Percentiles rank a stretch among this genome's conserved stretches.
These are phyloP conservation scores for Hypercompe scribonia DNA, from an alignment of 2,888 invertebrate genomes.

Conservation along the genomic window DNA sequence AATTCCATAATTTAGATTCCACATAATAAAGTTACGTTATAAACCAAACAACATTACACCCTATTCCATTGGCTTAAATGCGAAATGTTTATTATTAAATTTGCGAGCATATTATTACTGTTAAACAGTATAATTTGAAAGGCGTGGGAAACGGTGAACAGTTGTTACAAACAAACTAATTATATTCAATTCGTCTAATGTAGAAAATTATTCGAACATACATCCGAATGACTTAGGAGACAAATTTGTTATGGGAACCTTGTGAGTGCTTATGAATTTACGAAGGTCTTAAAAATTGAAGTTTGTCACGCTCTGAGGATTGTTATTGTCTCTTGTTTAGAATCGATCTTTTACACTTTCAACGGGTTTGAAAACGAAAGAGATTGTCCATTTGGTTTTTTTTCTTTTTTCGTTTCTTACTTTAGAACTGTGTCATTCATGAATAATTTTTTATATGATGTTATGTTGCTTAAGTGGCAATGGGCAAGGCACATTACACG, in stretches of 20 bases:
- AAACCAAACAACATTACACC: conserved; percentile 6
- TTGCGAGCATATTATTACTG: conserved; percentile 13
- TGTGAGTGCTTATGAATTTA: background rate
- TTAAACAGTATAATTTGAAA: conserved; percentile 37
- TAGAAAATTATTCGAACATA: conserved; percentile 22
- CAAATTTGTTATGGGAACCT: conserved; percentile 1
- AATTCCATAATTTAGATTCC: background rate
- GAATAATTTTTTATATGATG: no score
- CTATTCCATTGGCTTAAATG: conserved; percentile 10
- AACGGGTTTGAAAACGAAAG: background rate
- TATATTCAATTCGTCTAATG: conserved; percentile 25
- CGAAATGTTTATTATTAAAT: conserved; percentile 19
- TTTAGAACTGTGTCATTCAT: background rate
- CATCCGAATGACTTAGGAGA: background rate
- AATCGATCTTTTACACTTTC: background rate
- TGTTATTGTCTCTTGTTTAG: background rate
- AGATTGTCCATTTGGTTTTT: no score
- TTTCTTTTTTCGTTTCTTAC: background rate
- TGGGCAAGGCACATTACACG: no score
- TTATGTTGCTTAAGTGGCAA: no score
- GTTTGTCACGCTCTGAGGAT: background rate
- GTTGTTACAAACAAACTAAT: conserved; percentile 29
- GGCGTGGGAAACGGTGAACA: conserved; percentile 47
- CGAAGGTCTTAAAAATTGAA: background rate
- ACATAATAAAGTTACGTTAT: background rate